These are phyloP conservation scores for Esox niger DNA, from an alignment of 2,113 vertebrate genomes.

Conservation along the genomic window DNA sequence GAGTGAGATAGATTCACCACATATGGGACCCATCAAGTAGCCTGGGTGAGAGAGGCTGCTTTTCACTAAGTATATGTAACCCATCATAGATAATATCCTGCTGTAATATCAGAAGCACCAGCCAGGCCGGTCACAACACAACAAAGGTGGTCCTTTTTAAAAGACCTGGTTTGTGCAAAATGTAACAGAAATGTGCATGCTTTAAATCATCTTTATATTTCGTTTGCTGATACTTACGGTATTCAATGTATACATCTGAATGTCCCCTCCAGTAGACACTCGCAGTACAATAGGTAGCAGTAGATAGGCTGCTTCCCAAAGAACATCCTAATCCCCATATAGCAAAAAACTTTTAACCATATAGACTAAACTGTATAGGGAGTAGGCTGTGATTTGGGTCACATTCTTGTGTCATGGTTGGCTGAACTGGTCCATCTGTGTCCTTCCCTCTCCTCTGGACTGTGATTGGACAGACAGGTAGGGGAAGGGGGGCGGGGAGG, in stretches of 20 bases:
- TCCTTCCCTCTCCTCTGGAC: slow-evolving; percentile 27
- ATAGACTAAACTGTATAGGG: no score
- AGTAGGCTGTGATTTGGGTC: no score
- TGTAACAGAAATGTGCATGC: not conserved
- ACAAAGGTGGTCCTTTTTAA: no score
- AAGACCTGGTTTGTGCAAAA: no score
- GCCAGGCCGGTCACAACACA: not conserved
- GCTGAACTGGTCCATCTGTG: slow-evolving; percentile 52
- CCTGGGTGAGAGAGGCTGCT: slow-evolving; percentile 15
- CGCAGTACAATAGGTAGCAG: slow-evolving; percentile 25
- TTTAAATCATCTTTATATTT: not conserved
- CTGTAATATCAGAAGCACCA: no score
- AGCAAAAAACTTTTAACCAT: no score
- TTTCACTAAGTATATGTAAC: slow-evolving; percentile 9
- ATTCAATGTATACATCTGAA: no score
- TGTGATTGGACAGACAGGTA: slow-evolving; percentile 13
- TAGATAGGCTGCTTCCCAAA: slow-evolving; percentile 27
- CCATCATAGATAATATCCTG: not conserved
- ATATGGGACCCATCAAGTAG: slow-evolving; percentile 20
- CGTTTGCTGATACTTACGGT: not conserved
- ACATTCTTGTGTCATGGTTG: slow-evolving; percentile 20
- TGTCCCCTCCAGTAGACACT: no score
- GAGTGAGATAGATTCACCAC: slow-evolving; percentile 33
- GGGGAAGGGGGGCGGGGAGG: not conserved
- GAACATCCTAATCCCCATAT: no score